Evolutionary conservation across 2,113 vertebrate genomes (phyloP).

Genomic region (Cryptomyrus ogoouensis): DNA sequence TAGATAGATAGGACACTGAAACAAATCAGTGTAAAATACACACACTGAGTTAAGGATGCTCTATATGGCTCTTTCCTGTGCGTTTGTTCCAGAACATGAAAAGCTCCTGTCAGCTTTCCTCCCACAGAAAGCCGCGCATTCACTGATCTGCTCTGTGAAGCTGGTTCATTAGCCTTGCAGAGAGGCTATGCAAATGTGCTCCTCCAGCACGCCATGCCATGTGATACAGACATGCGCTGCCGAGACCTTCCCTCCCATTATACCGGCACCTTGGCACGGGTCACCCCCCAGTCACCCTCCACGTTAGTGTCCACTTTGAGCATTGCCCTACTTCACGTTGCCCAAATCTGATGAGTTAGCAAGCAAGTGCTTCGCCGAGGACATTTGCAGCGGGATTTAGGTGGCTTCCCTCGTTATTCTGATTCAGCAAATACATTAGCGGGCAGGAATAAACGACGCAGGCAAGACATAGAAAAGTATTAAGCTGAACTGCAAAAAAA

Average conservation of each 20-base stretch:
- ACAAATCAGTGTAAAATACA: slow-evolving; percentile 21
- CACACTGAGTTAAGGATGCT: slow-evolving; percentile 36
- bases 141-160: slow-evolving; percentile 24
- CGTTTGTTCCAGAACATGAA: slow-evolving; percentile 35
- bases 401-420: neutral
- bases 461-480: neutral
- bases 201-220: slow-evolving; percentile 16
- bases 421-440: neutral
- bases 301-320: neutral
- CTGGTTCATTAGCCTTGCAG: slow-evolving; percentile 24
- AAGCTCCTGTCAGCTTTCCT: slow-evolving; percentile 23
- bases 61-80: slow-evolving; percentile 34
- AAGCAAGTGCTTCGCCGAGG: neutral
- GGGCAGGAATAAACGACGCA: neutral
- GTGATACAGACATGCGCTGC: slow-evolving; percentile 17
- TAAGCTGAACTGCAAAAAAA: neutral
- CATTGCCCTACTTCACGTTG: neutral
- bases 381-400: neutral
- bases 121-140: slow-evolving; percentile 26
- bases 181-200: neutral
- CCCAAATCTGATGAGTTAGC: slow-evolving; percentile 22
- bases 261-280: neutral
- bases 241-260: neutral
- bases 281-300: neutral
- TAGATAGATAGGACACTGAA: slow-evolving; percentile 22